These are phyloP conservation scores for Trachelus tabidus DNA, from an alignment of 2,888 invertebrate genomes.

Conservation along the genomic window DNA sequence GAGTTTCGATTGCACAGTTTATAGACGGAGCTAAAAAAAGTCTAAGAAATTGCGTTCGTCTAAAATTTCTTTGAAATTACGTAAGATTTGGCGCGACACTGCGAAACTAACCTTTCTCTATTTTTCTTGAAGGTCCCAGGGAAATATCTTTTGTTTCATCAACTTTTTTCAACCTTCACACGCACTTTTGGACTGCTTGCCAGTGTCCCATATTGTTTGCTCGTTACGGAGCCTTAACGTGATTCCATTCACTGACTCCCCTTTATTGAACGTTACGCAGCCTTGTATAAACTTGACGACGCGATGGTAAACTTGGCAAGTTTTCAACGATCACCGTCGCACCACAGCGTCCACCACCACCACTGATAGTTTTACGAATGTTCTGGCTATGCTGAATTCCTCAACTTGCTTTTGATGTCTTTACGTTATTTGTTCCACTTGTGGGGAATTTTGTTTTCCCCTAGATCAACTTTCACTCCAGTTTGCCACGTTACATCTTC, in stretches of 20 bases:
- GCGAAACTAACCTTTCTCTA: slow-evolving; percentile 4
- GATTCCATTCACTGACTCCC: neutral
- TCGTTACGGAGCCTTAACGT: neutral
- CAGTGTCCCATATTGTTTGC: neutral
- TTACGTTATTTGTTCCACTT: neutral
- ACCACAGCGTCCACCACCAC: neutral
- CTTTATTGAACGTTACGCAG: slow-evolving; percentile 20
- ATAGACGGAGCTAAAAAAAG: neutral
- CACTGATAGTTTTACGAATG: neutral
- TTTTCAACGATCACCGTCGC: slow-evolving; percentile 13
- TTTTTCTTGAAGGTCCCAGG: neutral
- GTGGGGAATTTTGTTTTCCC: neutral
- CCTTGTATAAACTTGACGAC: slow-evolving; percentile 31
- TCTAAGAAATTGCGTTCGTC: neutral
- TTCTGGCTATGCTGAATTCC: neutral
- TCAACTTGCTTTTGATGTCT: neutral
- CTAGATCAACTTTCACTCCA: neutral
- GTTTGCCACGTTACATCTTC: neutral
- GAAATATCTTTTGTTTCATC: neutral
- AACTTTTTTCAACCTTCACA: neutral
- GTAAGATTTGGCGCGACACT: neutral
- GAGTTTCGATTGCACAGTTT: neutral
- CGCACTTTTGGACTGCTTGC: neutral
- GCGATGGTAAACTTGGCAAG: slow-evolving; percentile 31
- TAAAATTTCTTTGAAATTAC: neutral